A percentile compares a stretch with the other conserved stretches of the same genome.
These are phyloP conservation scores for Heteromyza rotundicornis DNA, from an alignment of 2,888 invertebrate genomes.

Conservation along the genomic window DNA sequence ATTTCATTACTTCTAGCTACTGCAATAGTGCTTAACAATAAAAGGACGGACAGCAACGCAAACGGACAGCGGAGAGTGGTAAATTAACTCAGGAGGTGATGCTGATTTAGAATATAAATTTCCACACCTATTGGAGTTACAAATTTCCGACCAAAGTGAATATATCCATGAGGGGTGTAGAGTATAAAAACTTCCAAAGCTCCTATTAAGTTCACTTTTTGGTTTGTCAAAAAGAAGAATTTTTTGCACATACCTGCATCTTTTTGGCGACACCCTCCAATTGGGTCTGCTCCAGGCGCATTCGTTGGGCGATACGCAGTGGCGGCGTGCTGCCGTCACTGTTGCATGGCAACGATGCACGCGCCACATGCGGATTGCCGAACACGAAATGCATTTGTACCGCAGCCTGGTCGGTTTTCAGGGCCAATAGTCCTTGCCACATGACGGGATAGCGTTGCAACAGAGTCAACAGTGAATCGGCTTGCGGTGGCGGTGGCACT, in stretches of 20 bases:
- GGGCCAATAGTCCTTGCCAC: conserved; percentile 95
- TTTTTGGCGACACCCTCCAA: conserved; percentile 95
- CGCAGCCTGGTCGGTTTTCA: conserved; percentile 96
- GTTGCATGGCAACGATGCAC: conserved; percentile 84
- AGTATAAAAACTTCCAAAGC: too few species aligned
- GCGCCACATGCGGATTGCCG: conserved; percentile 89
- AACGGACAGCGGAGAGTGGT: too few species aligned
- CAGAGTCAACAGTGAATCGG: conserved; percentile 81
- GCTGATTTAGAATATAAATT: too few species aligned
- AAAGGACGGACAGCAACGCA: too few species aligned
- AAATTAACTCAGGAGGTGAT: too few species aligned
- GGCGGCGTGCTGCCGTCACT: conserved; percentile 84
- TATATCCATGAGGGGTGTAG: too few species aligned
- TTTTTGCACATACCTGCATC: conserved; percentile 80
- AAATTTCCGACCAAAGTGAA: too few species aligned
- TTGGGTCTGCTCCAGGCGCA: conserved; percentile 95
- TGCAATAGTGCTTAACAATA: too few species aligned
- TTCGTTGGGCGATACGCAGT: conserved; percentile 93
- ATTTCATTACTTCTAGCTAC: too few species aligned
- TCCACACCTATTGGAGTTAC: too few species aligned
- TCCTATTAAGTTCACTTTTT: neutral
- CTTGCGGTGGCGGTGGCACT: conserved; percentile 81
- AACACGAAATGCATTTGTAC: conserved; percentile 99
- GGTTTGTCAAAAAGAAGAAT: neutral
- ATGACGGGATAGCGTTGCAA: conserved; percentile 92